phyloP scores from a whole-genome alignment of 2,113 vertebrate genomes.

The Lota lota region DNA sequence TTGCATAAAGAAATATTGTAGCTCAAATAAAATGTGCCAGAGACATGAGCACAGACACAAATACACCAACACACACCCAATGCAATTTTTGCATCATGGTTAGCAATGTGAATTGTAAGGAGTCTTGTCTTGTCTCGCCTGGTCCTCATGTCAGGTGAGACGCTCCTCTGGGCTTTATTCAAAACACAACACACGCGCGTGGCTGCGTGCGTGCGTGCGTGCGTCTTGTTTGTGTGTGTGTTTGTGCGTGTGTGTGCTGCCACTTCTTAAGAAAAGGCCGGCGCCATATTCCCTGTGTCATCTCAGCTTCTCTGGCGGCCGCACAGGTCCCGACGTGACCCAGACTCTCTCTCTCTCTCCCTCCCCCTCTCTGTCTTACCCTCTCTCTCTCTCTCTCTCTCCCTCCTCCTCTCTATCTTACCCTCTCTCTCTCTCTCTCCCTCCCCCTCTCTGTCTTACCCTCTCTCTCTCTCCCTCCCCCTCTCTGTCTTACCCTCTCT shows the following conservation, averaged over 20 bases:
- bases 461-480: conserved; percentile 18
- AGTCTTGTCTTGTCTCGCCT: conserved; percentile 14
- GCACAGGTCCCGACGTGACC: conserved; percentile 33
- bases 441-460: conserved; percentile 14
- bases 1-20: conserved; percentile 11
- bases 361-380: conserved; percentile 4
- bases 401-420: conserved; percentile 14
- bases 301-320: conserved; percentile 25
- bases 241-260: no score
- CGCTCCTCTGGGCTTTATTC: background rate
- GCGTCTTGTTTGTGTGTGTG: no score
- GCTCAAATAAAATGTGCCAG: background rate
- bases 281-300: conserved; percentile 35
- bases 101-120: conserved; percentile 56
- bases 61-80: conserved; percentile 32
- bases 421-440: background rate
- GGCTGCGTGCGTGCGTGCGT: no score
- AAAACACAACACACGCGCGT: background rate
- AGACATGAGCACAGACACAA: background rate
- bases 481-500: conserved; percentile 4
- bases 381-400: conserved; percentile 5
- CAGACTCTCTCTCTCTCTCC: background rate
- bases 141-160: conserved; percentile 29
- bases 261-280: no score
- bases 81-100: conserved; percentile 65